Base-by-base conservation (phyloP, 2,888 invertebrate genomes). In the Drosophila tanythrix region DNA sequence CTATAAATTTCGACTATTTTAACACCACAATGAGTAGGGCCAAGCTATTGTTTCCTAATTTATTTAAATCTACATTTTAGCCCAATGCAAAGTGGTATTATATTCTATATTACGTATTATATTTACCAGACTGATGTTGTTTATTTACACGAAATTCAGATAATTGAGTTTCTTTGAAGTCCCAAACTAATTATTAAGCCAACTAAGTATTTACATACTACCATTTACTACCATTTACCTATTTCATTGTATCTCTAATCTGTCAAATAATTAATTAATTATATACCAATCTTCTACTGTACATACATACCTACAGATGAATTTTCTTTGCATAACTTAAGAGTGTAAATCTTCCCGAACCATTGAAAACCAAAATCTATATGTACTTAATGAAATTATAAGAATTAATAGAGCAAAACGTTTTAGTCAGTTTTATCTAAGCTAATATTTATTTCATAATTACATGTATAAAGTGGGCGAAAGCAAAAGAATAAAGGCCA, bases 401-500 rank as follows among this genome's bases (percentile, higher is more conserved):
- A 81, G 71, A 81, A 62, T 83, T 87, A 90, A 90, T 90, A 83
- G 84, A 87, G 79, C 90, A 82, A 74, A 85, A 88, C 43, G 61
- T 78, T 80, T 77, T 82, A 81, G 74, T 88, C 91, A 88, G 90
- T 82, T 86, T 82, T 82, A 70, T 83, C 35, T 83, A 86, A 91
- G 88, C 81, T 74, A 81, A 79, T 90, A 81, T 81, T 90, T 81
- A 79, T 77, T 79, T 88, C 71, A 74, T 76, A 78, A 79, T 79
- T 80, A 87, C 74, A 68, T 83, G 84, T 69, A 84, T 60, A 71
- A 58, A 61, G 43, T 50, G 55, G 21, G 21, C 29, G 36, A 57
- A 25, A 21, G 25, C 53, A 59, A 79, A 82, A 65, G 52, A 82
- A 75, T 83, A 81, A 77, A 83, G 68, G 71, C 72, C 66, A 64